phyloP scores from a whole-genome alignment of 2,888 invertebrate species.

The Alcis repandata region DNA sequence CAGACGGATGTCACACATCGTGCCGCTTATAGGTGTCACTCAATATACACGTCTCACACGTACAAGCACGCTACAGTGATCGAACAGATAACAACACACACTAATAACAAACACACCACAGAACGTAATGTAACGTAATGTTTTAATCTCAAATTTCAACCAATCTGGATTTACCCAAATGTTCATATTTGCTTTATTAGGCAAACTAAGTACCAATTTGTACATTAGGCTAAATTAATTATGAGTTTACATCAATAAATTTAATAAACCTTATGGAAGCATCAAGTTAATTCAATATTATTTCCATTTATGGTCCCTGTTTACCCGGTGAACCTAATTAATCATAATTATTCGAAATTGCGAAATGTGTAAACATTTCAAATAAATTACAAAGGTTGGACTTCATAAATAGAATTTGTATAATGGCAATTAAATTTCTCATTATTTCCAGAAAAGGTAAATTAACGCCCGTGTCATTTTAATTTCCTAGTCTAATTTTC shows the following conservation, averaged over 20 bases:
- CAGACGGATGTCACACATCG: too few relatives aligned
- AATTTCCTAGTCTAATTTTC: constrained; percentile 36
- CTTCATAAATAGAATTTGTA: constrained; percentile 32
- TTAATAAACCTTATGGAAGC: background rate
- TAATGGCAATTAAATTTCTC: constrained; percentile 36
- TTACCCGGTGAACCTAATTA: constrained; percentile 28
- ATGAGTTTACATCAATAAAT: background rate
- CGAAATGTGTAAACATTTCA: constrained; percentile 38
- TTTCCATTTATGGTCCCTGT: constrained; percentile 5
- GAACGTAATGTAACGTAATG: too few relatives aligned
- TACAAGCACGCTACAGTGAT: too few relatives aligned
- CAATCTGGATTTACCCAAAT: too few relatives aligned
- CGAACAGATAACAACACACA: too few relatives aligned
- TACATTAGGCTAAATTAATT: background rate
- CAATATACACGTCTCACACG: too few relatives aligned
- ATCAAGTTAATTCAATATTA: constrained; percentile 21
- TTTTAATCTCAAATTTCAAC: too few relatives aligned
- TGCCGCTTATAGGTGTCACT: too few relatives aligned
- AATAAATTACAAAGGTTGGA: constrained; percentile 35
- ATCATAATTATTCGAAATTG: constrained; percentile 31
- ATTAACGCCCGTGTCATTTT: constrained; percentile 33
- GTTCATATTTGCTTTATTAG: too few relatives aligned
- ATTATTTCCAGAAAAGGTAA: constrained; percentile 36
- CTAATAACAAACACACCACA: too few relatives aligned
- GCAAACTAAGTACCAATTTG: too few relatives aligned